Evolutionary conservation across 2,797 vertebrate genomes (phyloP), one percentile per base, ranked within the genome.

Genomic region (Neomorphus geoffroyi): DNA sequence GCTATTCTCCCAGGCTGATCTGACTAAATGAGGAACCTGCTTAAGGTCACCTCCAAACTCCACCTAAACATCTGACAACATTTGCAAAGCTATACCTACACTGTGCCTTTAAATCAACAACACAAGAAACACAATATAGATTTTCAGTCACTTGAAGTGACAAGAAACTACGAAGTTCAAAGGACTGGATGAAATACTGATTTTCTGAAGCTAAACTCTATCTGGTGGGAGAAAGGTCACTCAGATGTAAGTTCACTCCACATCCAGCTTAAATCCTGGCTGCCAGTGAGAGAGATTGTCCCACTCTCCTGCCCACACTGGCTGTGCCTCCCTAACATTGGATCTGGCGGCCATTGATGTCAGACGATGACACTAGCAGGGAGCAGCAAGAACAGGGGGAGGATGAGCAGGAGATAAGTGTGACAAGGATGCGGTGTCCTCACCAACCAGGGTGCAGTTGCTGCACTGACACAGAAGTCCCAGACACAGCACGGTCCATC

Each of bases 11-110:
- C 21, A 70, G 27, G 10, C 21, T 41, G 11, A 50, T 81, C 43
- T 79, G 32, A 62, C 18, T 73, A 86, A 58, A 51, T 15, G 2
- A 90, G 27, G 27, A 92, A 75, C 5, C 6, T 35, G 5, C 18
- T 53, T n/a, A 67, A 30, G 11, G 43, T 86, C 88, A 93, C 41
- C 26, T 86, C 16, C 58, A 92, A 87, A 87, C 27, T 77, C 71
- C 15, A 89, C 15, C 21, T 48, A 77, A 92, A 73, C 11, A 60
- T 72, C 70, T 43, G 28, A 33, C 48, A 92, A 43, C 16, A 24
- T 77, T 95, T 94, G 92, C 54, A 80, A 80, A 87, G 37, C 53
- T 37, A 6, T 54, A 16, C 11, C 28, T 60, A 54, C 10, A n/a
- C 23, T 7, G 13, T 57, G 50, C 10, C 15, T 35, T 58, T 46